Evolutionary conservation across 1,140 invertebrate species (phyloP), one percentile per base, ranked within the genome.

Genomic region (Lasioglossum albipes): DNA sequence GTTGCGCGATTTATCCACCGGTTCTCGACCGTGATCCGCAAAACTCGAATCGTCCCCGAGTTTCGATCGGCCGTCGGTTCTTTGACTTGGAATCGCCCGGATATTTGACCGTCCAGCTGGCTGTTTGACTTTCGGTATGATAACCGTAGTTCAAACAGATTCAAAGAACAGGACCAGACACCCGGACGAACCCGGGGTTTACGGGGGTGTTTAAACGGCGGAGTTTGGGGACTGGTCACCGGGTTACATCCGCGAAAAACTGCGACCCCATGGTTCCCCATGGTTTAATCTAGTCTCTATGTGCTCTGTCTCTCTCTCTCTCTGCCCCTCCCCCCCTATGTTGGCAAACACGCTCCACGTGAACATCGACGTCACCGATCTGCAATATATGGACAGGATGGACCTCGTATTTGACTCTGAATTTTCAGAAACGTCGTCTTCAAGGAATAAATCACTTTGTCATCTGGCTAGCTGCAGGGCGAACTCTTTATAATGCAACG

Each of bases 91-190:
- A 59, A 16, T 68, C 64, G 12, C 52, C 36, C n/a, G 49, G 66
- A 76, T 76, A 76, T 69, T 59, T 45, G 41, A 18, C 13, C 49
- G 31, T 7, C 18, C 0, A 16, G 49, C 20, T 12, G 10, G 22
- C 64, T 72, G 36, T 78, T 78, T 78, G 69, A 72, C 59, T 72
- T 78, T 52, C 45, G 12, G n/a, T 27, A 54, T 18, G 68, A 65
- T 65, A 70, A 59, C 66, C 66, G 66, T 59, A n/a, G 31, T 54
- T 54, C 69, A 72, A 72, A 65, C 41, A 65, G 27, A 72, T 71
- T 20, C 42, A 65, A n/a, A n/a, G 36, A 45, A 69, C 45, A 22
- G 45, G 49, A 54, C 27, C 31, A 36, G 22, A 16, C 9, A 36
- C 16, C 5, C 49, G 36, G 57, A 59, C 36, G 6, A 54, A 49